Base-by-base conservation (phyloP, 2,888 invertebrate species). In the Lepidocyrtinus sp. region DNA sequence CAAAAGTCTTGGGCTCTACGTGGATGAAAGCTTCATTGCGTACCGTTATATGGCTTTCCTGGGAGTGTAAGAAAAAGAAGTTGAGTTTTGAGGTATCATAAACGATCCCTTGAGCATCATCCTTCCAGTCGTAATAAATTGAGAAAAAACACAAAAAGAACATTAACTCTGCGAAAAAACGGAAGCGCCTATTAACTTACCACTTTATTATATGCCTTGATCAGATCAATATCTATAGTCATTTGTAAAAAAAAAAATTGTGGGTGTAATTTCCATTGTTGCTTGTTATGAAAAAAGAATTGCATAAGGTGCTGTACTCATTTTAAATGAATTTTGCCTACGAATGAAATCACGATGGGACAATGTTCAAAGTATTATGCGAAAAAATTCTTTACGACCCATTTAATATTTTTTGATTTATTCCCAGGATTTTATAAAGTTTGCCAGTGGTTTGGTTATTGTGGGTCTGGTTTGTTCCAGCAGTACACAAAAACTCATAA, bases 41-140 rank as follows among this genome's bases (percentile, higher is more conserved):
- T 70, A 27, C 63, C 70, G 63, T 24, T 64, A 76, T 76, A 76
- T 71, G 70, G 71, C 76, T 59, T 76, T 76, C 71, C 64, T 76
- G 76, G 71, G 76, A 76, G 63, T 36, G n/a, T n/a, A n/a, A n/a
- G n/a, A n/a, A n/a, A n/a, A n/a, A n/a, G 55, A 76, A 76, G 76
- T 71, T 75, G 75, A 75, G 75, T 68, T 75, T 75, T 76, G 76
- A 76, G 76, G 76, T 71, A 76, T 76, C 76, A 76, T 76, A 76
- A 76, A 76, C 76, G 76, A 71, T 76, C 76, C 76, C 76, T 24
- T 25, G 76, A 76, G 76, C 76, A 76, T 76, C 76, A 75, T 75
- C 75, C 45, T 62, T 69, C 36, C 69, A 75, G 75, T 75, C 75
- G 70, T 76, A 76, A 76, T 76, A 76, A 76, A 76, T 76, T 76